Evolutionary conservation across 2,888 invertebrate genomes (phyloP).

Genomic region (Cinara cedri): DNA sequence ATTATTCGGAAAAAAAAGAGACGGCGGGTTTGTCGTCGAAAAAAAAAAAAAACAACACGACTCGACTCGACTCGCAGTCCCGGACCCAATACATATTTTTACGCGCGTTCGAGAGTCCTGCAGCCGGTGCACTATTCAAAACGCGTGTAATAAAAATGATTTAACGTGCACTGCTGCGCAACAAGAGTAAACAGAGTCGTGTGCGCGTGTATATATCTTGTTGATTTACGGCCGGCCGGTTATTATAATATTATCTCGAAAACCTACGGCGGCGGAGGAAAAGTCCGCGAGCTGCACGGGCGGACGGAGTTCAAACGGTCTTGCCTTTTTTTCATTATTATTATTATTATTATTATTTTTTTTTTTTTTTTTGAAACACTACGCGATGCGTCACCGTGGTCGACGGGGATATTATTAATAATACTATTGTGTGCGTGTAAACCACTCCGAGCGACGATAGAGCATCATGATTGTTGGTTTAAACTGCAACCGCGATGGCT

Average conservation of each 20-base stretch:
- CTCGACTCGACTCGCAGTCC: no score
- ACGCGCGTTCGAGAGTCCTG: not conserved
- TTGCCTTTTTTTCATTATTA: no score
- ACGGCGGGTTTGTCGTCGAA: not conserved
- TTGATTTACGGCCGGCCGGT: constrained; percentile 20
- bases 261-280: not conserved
- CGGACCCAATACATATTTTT: not conserved
- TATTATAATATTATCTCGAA: constrained; percentile 28
- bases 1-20: no score
- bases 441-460: not conserved
- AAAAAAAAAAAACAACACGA: not conserved
- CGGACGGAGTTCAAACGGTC: constrained; percentile 5
- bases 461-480: no score
- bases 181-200: constrained; percentile 30
- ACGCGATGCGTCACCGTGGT: no score
- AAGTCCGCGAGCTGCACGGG: not conserved
- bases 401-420: no score
- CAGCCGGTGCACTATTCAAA: not conserved
- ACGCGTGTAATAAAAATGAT: constrained; percentile 30
- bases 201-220: constrained; percentile 1
- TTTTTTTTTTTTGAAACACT: no score
- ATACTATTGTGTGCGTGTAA: not conserved
- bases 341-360: no score
- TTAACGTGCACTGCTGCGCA: constrained; percentile 24
- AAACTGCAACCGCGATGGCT: no score